Evolutionary conservation across 2,797 vertebrate species (phyloP).

Genomic region (Ataeniobius toweri): DNA sequence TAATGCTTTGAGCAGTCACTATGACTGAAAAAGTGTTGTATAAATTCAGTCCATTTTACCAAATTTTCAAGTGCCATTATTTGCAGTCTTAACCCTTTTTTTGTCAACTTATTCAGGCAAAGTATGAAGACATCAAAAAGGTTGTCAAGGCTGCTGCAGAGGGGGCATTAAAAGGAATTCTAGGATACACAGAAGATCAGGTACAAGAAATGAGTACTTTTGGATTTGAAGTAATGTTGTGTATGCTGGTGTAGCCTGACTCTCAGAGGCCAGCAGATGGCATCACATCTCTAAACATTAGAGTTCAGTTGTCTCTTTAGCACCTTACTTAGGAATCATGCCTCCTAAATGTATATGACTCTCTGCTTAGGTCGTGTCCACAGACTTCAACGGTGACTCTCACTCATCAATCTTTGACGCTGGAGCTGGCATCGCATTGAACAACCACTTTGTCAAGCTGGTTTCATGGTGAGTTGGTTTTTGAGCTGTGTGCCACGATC

Average conservation of each 20-base stretch:
- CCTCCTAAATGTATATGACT: not conserved
- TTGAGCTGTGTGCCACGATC: not conserved
- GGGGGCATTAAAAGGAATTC: slow-evolving; percentile 89
- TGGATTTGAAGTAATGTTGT: not conserved
- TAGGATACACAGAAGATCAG: slow-evolving; percentile 93
- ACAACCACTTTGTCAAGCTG: slow-evolving; percentile 92
- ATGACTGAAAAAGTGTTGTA: too few species aligned
- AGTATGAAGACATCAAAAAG: slow-evolving; percentile 95
- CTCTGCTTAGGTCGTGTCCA: slow-evolving; percentile 89
- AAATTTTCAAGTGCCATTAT: not conserved
- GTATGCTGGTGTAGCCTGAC: too few species aligned
- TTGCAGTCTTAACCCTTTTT: not conserved
- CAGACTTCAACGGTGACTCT: slow-evolving; percentile 90
- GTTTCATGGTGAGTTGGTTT: slow-evolving; percentile 81
- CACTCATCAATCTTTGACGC: slow-evolving; percentile 96
- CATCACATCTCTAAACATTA: slow-evolving; percentile 7
- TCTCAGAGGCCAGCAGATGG: slow-evolving; percentile 29
- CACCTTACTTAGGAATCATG: not conserved
- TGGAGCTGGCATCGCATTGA: slow-evolving; percentile 93
- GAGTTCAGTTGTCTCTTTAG: not conserved
- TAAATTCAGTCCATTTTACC: too few species aligned
- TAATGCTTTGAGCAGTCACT: too few species aligned
- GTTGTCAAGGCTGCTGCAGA: slow-evolving; percentile 85
- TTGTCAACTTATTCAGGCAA: slow-evolving; percentile 80
- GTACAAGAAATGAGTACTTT: slow-evolving; percentile 13